Evolutionary conservation across 2,113 vertebrate genomes (phyloP), one percentile per base, ranked within the genome.

Genomic region (Pluvialis apricaria): DNA sequence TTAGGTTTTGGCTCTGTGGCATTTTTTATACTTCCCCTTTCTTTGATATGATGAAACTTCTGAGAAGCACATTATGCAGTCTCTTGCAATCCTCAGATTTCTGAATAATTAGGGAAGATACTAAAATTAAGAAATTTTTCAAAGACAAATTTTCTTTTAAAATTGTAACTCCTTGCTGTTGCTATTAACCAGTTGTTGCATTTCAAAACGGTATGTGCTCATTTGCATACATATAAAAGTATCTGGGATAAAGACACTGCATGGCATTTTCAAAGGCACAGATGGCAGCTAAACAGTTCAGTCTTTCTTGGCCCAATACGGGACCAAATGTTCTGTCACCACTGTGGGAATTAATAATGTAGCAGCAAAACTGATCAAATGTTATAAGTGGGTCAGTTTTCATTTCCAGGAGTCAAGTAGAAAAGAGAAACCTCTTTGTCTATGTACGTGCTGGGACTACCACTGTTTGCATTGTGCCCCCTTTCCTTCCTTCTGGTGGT

Each of bases 321-420:
- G n/a, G 79, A 86, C 64, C 55, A 86, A 96, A 90, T 76, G 47
- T 73, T 90, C 79, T 75, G n/a, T 78, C 76, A 64, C n/a, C 68
- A 79, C 85, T 90, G 60, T 70, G 69, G 32, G 36, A 94, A 77
- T 66, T 70, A 62, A 62, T 73, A 90, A 73, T 0, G 0, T 47
- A 86, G 44, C 29, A 90, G 21, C 15, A 91, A 93, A 92, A 81
- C 7, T 25, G 65, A 84, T 78, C 18, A 47, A 60, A 60, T 75
- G 45, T 81, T 88, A 78, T 34, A 80, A 77, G 78, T 54, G 7
- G 42, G 32, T 86, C 55, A 38, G 3, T 25, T 92, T 73, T 87
- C 15, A 13, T 81, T 91, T 88, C 44, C 5, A 70, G 24, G 32
- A 80, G 22, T 83, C 29, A 51, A 86, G 38, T 2, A 60, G 22